phyloP scores from a whole-genome alignment of 2,888 invertebrate species.

The Andrena trimmerana region DNA sequence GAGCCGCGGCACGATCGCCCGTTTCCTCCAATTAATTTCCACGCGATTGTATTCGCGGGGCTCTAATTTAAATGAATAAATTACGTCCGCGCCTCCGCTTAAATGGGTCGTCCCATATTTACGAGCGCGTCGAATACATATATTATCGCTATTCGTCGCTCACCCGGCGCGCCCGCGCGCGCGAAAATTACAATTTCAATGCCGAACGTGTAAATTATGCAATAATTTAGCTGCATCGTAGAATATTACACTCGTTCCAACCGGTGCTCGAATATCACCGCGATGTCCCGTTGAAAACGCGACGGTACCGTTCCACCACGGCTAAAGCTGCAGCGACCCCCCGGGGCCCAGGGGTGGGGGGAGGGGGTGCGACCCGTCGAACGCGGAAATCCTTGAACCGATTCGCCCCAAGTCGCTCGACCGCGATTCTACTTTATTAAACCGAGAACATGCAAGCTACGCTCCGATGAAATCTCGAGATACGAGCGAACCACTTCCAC shows the following conservation, averaged over 20 bases:
- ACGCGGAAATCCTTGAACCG: constrained; percentile 25
- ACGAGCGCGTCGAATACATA: constrained; percentile 63
- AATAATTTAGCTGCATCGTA: constrained; percentile 59
- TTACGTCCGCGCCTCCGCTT: constrained; percentile 66
- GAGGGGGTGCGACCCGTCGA: constrained; percentile 2
- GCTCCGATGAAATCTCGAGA: constrained; percentile 54
- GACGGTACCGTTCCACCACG: not conserved
- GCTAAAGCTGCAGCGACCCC: too few relatives aligned
- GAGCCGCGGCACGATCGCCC: constrained; percentile 44
- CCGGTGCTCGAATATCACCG: constrained; percentile 31
- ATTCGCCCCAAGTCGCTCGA: not conserved
- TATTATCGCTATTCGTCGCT: constrained; percentile 61
- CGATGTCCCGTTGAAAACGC: not conserved
- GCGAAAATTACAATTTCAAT: constrained; percentile 71
- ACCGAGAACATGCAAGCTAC: constrained; percentile 41
- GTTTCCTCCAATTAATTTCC: constrained; percentile 70
- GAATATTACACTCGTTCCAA: constrained; percentile 48
- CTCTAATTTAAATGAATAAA: constrained; percentile 75
- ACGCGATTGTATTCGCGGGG: constrained; percentile 53
- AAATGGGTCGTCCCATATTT: constrained; percentile 71
- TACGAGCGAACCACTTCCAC: constrained; percentile 46
- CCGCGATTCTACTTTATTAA: constrained; percentile 35
- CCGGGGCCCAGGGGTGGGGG: not conserved
- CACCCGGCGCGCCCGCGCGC: constrained; percentile 31
- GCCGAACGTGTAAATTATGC: constrained; percentile 68